Base-by-base conservation (phyloP, 2,113 vertebrate species). In the Scatophagus argus region DNA sequence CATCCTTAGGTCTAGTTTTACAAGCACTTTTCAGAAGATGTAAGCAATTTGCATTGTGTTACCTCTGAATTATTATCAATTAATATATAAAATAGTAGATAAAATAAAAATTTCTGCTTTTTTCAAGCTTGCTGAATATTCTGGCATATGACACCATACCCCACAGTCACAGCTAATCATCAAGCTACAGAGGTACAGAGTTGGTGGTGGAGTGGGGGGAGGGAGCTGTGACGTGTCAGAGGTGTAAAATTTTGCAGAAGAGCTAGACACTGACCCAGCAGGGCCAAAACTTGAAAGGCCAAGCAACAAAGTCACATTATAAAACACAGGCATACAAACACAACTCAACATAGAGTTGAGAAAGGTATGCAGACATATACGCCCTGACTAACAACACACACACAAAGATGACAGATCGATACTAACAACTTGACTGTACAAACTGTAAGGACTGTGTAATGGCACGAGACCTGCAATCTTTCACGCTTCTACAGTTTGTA, bases 241-340 rank as follows among this genome's bases (percentile, higher is more conserved):
- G 77, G 77, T 79, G 80, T 77, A 66, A 83, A 36, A 75, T 60
- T 67, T 77, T 63, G 66, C 64, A 77, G 49, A 63, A 31, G 23
- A 47, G 58, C 70, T 44, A 81, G 72, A 84, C 78, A 64, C 64
- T 79, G 61, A 69, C 79, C 60, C 70, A 81, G 65, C 56, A 80
- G 29, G 67, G 69, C 49, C 32, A 65, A 25, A 61, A 79, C 60
- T 14, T 72, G 32, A 83, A 77, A 84, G 62, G 67, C 66, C 12
- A 76, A 43, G 21, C 58, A 71, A 75, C 55, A 74, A 66, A 55
- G 60, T 65, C 27, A 47, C 32, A 64, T 36, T 19, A 41, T 80
- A 67, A 80, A 76, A 69, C 47, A 61, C 17, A 59, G 21, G 49
- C 27, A 65, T 61, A 69, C 17, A 52, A 29, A 73, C 62, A 59